Evolutionary conservation across 2,797 vertebrate species (phyloP).

Genomic region (Enteromius unitaeniatus): DNA sequence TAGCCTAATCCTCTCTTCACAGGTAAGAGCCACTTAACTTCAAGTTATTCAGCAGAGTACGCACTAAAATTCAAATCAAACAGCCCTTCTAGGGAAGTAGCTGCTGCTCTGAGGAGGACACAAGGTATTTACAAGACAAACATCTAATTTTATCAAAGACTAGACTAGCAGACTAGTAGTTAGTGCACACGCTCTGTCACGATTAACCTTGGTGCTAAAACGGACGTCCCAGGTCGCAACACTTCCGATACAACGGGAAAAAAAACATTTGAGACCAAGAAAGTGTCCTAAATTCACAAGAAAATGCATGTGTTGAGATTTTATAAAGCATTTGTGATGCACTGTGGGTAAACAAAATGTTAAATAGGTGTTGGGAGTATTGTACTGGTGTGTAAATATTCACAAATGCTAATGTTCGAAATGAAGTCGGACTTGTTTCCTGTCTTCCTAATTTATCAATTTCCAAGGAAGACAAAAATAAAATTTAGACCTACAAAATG

Average conservation of each 20-base stretch:
- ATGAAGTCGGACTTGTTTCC: neutral
- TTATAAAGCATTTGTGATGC: neutral
- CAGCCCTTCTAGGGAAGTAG: neutral
- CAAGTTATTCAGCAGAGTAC: constrained; percentile 17
- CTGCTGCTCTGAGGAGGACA: neutral
- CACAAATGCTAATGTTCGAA: neutral
- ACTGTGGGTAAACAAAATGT: neutral
- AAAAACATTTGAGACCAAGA: neutral
- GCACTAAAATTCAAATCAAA: neutral
- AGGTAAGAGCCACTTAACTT: constrained; percentile 60
- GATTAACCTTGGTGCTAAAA: neutral
- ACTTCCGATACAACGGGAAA: neutral
- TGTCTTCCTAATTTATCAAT: neutral
- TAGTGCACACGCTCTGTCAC: neutral
- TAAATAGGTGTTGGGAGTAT: neutral
- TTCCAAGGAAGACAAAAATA: neutral
- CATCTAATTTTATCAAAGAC: neutral
- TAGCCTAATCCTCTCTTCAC: constrained; percentile 59
- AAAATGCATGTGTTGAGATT: neutral
- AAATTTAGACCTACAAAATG: neutral
- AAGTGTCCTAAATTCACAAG: neutral
- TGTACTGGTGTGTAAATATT: constrained; percentile 1
- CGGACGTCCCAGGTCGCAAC: neutral
- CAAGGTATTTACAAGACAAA: constrained; percentile 5
- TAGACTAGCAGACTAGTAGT: neutral